Evolutionary conservation across 1,140 invertebrate species (phyloP).

Genomic region (Rhynchophorus ferrugineus): DNA sequence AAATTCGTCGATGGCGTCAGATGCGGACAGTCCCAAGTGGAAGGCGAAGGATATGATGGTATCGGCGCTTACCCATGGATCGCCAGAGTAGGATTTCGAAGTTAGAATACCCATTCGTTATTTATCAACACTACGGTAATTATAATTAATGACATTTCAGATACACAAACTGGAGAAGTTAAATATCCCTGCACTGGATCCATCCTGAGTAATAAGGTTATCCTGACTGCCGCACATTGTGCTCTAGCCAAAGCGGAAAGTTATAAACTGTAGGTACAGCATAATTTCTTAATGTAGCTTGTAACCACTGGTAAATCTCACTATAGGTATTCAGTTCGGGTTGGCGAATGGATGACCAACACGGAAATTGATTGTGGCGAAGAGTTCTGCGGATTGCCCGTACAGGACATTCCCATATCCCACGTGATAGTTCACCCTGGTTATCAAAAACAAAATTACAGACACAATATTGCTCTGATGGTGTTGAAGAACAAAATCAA

Average conservation of each 20-base stretch:
- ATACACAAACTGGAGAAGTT: conserved; percentile 50
- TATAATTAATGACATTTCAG: conserved; percentile 36
- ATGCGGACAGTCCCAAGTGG: conserved; percentile 55
- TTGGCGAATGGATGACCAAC: conserved; percentile 56
- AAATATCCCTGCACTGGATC: conserved; percentile 62
- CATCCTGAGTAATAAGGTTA: conserved; percentile 52
- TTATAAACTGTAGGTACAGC: conserved; percentile 51
- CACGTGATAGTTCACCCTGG: conserved; percentile 61
- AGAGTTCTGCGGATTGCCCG: conserved; percentile 57
- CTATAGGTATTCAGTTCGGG: conserved; percentile 49
- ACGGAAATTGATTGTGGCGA: conserved; percentile 57
- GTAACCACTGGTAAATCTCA: too few species aligned
- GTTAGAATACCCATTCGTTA: conserved; percentile 39
- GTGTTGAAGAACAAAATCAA: conserved; percentile 57
- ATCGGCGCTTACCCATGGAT: conserved; percentile 60
- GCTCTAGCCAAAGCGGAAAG: conserved; percentile 58
- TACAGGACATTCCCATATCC: conserved; percentile 55
- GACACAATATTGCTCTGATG: conserved; percentile 60
- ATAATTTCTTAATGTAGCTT: neutral
- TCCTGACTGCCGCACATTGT: conserved; percentile 65
- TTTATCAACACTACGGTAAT: neutral
- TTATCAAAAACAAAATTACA: conserved; percentile 57
- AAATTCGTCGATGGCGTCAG: conserved; percentile 33
- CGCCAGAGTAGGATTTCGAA: conserved; percentile 56
- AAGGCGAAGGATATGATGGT: conserved; percentile 54